Percentiles rank a stretch among this genome's conserved stretches.
phyloP scores from a whole-genome alignment of 2,113 vertebrate species.

The Grammomys surdaster region DNA sequence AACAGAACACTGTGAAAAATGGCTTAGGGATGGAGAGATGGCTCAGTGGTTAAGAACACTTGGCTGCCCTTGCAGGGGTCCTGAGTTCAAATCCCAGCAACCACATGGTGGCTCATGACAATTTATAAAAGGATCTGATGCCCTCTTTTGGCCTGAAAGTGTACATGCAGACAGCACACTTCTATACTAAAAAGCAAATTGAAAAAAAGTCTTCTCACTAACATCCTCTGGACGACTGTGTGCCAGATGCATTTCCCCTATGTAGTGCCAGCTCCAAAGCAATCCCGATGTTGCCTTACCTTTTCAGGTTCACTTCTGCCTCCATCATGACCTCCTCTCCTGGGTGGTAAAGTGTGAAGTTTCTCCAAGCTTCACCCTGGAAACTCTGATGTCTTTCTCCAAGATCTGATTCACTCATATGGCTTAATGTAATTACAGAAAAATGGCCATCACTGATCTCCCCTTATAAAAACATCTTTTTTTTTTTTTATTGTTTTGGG shows the following conservation, averaged over 20 bases:
- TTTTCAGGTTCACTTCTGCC: slow-evolving; percentile 67
- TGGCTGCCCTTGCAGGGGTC: neutral
- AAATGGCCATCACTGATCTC: slow-evolving; percentile 30
- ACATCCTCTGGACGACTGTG: neutral
- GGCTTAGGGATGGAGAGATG: neutral
- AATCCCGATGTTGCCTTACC: slow-evolving; percentile 57
- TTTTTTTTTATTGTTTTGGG: neutral
- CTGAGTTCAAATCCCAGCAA: neutral
- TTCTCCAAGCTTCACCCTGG: slow-evolving; percentile 65
- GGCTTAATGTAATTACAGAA: slow-evolving; percentile 68
- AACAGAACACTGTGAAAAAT: neutral
- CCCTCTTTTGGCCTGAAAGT: neutral
- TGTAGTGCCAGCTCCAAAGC: neutral
- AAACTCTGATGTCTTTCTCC: slow-evolving; percentile 62
- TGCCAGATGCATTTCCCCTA: neutral
- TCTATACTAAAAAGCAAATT: neutral
- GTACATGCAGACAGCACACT: neutral
- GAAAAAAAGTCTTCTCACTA: neutral
- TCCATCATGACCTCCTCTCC: slow-evolving; percentile 62
- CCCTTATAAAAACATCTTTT: neutral
- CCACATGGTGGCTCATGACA: neutral
- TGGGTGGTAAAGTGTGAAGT: slow-evolving; percentile 51
- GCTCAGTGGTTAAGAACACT: neutral
- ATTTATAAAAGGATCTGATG: neutral
- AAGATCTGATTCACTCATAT: slow-evolving; percentile 61